Conservation (phyloP, 2,888 invertebrate species). For the Ichneumon xanthorius region DNA sequence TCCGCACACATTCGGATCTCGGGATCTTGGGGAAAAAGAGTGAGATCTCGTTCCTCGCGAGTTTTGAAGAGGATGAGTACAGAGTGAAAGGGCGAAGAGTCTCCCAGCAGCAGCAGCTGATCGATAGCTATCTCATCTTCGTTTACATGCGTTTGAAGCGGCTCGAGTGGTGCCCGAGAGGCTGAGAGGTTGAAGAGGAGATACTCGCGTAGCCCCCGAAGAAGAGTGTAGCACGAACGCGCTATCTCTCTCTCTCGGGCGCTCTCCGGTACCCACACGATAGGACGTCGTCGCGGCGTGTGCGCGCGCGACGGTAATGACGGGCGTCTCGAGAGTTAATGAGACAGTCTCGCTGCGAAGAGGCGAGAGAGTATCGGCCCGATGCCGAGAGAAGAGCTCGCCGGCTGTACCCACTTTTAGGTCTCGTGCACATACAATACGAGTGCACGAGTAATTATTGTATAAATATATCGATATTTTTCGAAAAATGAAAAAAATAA, state of each 20-base stretch:
- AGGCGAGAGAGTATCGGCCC: slow-evolving; percentile 43
- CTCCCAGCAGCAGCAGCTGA: slow-evolving; percentile 67
- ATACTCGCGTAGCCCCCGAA: slow-evolving; percentile 27
- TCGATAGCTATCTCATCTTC: slow-evolving; percentile 71
- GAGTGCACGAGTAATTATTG: neutral
- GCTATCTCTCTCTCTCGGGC: slow-evolving; percentile 35
- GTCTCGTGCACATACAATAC: neutral
- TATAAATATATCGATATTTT: neutral
- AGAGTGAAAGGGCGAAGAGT: slow-evolving; percentile 49
- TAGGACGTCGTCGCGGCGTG: slow-evolving; percentile 46
- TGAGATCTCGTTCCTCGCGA: slow-evolving; percentile 30
- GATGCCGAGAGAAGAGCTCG: slow-evolving; percentile 25
- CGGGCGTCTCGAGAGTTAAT: slow-evolving; percentile 76
- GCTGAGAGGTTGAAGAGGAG: slow-evolving; percentile 34
- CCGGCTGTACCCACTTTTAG: slow-evolving; percentile 2
- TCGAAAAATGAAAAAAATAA: neutral
- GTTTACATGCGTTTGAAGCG: slow-evolving; percentile 73
- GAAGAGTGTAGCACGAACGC: slow-evolving; percentile 43
- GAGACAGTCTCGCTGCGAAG: slow-evolving; percentile 71
- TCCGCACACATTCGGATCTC: slow-evolving; percentile 2
- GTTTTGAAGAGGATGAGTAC: slow-evolving; percentile 42
- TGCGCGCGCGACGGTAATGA: slow-evolving; percentile 68
- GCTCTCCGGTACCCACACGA: slow-evolving; percentile 26
- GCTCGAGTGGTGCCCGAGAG: slow-evolving; percentile 69
- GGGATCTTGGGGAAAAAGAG: neutral